Conservation (phyloP, 1,140 invertebrate genomes). For the Calycopis cecrops region DNA sequence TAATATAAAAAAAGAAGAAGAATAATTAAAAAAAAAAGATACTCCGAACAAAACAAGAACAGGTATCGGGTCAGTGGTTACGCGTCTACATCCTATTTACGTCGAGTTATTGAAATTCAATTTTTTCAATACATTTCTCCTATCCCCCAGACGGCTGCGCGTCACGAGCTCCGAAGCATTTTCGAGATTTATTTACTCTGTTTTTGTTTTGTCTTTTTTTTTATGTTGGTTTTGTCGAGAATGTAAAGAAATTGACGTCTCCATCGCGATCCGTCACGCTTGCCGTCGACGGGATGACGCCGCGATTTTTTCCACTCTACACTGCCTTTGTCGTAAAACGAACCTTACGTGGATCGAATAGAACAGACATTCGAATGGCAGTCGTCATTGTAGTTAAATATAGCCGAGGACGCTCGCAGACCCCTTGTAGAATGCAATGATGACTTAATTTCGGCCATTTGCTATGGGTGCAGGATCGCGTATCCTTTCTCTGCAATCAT, state of each 20-base stretch:
- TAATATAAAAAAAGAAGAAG: neutral
- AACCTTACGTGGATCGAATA: conserved; percentile 11
- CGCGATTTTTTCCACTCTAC: conserved; percentile 51
- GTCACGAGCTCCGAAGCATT: conserved; percentile 34
- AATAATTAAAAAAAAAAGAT: neutral
- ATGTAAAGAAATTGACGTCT: conserved; percentile 66
- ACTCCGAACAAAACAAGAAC: neutral
- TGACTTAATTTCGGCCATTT: conserved; percentile 61
- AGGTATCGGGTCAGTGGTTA: conserved; percentile 1
- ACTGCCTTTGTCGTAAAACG: conserved; percentile 11
- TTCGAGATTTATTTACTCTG: conserved; percentile 42
- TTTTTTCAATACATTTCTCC: conserved; percentile 18
- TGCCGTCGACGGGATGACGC: conserved; percentile 54
- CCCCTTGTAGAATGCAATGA: conserved; percentile 52
- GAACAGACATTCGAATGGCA: neutral
- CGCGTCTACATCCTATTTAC: neutral
- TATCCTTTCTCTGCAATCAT: conserved; percentile 17
- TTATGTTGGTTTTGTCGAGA: conserved; percentile 64
- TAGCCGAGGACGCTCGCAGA: conserved; percentile 41
- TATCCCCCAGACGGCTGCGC: conserved; percentile 30
- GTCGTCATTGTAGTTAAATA: conserved; percentile 17
- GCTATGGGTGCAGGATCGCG: conserved; percentile 46
- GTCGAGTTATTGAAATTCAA: conserved; percentile 15
- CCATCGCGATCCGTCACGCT: conserved; percentile 62
- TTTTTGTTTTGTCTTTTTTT: conserved; percentile 46